Percentiles rank a stretch among this genome's conserved stretches.
phyloP scores from a whole-genome alignment of 1,140 invertebrate species.

The Laupala kohalensis region DNA sequence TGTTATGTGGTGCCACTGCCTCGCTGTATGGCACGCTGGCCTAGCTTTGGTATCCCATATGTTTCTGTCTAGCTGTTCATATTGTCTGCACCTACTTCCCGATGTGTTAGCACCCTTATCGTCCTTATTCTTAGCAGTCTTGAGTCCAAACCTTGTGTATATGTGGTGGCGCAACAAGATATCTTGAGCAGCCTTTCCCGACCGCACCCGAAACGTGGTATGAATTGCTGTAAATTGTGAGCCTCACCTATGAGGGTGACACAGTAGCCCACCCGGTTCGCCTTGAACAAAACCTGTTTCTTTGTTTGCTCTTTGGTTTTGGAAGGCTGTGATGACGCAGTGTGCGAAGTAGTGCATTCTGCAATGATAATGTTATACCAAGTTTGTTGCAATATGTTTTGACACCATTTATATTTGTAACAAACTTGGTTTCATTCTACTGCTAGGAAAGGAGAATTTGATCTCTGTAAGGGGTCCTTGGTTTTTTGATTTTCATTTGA shows the following conservation, averaged over 20 bases:
- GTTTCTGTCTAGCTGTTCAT: slow-evolving; percentile 4
- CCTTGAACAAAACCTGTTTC: slow-evolving; percentile 2
- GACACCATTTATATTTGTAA: neutral
- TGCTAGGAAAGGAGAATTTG: neutral
- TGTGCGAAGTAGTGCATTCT: neutral
- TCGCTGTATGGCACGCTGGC: slow-evolving; percentile 23
- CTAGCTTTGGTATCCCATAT: slow-evolving; percentile 27
- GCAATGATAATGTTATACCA: neutral
- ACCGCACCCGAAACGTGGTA: neutral
- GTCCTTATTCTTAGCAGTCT: slow-evolving; percentile 32
- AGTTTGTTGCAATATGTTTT: neutral
- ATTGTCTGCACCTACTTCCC: neutral
- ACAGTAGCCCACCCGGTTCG: slow-evolving; percentile 9
- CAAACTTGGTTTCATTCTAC: neutral
- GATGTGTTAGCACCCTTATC: slow-evolving; percentile 25
- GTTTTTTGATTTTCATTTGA: neutral
- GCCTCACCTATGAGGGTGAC: slow-evolving; percentile 17
- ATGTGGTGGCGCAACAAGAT: slow-evolving; percentile 55
- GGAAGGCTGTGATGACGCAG: neutral
- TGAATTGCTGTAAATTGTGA: neutral
- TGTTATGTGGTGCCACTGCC: slow-evolving; percentile 20
- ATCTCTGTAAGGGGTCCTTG: too few species aligned
- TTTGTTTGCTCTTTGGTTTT: slow-evolving; percentile 6
- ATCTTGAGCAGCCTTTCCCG: slow-evolving; percentile 34
- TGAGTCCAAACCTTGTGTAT: slow-evolving; percentile 41